Evolutionary conservation across 2,113 vertebrate genomes (phyloP), one percentile per base, ranked within the genome.

Genomic region (Coptodon rendalli): DNA sequence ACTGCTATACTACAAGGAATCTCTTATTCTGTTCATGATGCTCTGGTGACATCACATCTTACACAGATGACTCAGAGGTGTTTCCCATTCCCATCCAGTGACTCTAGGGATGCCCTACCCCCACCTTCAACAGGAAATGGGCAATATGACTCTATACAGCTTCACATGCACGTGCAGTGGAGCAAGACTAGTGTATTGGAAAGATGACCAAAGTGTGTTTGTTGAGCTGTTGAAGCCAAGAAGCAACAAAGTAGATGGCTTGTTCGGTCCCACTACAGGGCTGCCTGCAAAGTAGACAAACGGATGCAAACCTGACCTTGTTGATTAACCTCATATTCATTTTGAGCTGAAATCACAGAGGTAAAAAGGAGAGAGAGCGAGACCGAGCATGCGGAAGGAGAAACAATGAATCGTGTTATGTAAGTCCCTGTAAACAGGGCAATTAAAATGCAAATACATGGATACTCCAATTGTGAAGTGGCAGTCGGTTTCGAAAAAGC

Each of bases 21-120:
- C 81, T 86, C 63, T 73, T 85, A 76, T 50, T 80, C 50, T 29
- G 1, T 12, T 83, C 38, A 34, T 53, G 57, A 86, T 24, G 73
- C 81, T 61, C 1, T 50, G 80, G 38, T 92, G 89, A 90, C 56
- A 83, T 90, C 90, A 93, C 43, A 87, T 19, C 52, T 83, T 71
- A 89, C 86, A 90, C 40, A 24, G 36, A 89, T 95, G 94, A 95
- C 84, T 95, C 93, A 94, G 89, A 90, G 50, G 88, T 92, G 68
- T 94, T 85, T 88, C 89, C 88, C 84, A 3, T 50, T 87, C 86
- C 87, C 85, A 7, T 66, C 73, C 16, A 40, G 56, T 4, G 29
- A 80, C 86, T 86, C 56, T 63, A 81, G 93, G 93, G 82, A 92
- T 84, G 48, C 80, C 91, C 87, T 71, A n/a, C 57, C 87, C 38